phyloP scores from a whole-genome alignment of 2,888 invertebrate genomes.

The Dryomyza anilis region DNA sequence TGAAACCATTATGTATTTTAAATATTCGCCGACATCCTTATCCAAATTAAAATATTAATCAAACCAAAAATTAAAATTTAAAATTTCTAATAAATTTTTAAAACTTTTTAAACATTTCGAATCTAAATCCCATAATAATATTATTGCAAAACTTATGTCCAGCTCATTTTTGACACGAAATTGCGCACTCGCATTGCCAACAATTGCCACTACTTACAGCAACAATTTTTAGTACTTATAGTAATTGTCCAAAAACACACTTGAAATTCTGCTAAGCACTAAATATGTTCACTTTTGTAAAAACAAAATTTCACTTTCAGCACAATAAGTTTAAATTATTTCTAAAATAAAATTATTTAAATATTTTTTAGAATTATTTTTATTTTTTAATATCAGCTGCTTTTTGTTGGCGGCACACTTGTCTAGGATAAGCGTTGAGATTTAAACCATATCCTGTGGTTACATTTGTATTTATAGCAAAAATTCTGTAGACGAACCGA shows the following conservation, averaged over 20 bases:
- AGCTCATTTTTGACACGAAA: no score
- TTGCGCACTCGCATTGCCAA: no score
- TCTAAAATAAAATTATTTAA: neutral
- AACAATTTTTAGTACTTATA: no score
- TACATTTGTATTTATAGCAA: constrained; percentile 58
- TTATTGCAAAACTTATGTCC: neutral
- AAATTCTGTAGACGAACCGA: constrained; percentile 33
- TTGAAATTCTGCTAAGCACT: neutral
- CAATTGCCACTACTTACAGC: neutral
- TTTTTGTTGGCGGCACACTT: constrained; percentile 43
- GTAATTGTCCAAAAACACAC: neutral
- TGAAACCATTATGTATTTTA: no score
- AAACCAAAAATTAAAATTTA: neutral
- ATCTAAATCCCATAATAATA: neutral
- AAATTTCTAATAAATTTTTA: neutral
- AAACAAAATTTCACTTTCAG: neutral
- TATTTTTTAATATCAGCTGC: constrained; percentile 8
- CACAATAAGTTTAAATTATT: no score
- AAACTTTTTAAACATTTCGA: neutral
- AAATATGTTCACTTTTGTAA: no score
- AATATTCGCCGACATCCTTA: no score
- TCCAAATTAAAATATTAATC: no score
- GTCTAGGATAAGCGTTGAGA: constrained; percentile 53
- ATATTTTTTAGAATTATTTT: neutral
- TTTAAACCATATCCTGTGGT: constrained; percentile 53